Evolutionary conservation across 1,140 invertebrate species (phyloP).

Genomic region (Halictus rubicundus): DNA sequence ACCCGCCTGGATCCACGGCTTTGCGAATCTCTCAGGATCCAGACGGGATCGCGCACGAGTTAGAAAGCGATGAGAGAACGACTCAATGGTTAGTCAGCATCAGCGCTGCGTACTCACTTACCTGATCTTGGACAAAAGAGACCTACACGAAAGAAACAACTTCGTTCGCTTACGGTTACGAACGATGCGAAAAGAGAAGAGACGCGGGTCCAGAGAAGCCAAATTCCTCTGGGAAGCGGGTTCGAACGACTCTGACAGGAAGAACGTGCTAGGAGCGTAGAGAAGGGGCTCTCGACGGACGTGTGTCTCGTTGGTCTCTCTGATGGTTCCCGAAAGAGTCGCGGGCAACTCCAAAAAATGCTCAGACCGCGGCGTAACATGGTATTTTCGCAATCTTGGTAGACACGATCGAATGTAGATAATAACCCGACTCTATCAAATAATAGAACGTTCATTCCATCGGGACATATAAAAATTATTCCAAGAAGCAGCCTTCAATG

Average conservation of each 20-base stretch:
- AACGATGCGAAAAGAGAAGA: too few species aligned
- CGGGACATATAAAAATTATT: too few species aligned
- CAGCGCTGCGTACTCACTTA: conserved; percentile 45
- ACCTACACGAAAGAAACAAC: background rate
- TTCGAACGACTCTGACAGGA: background rate
- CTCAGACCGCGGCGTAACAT: too few species aligned
- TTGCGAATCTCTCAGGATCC: background rate
- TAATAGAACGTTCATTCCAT: too few species aligned
- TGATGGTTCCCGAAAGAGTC: background rate
- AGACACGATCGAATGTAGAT: too few species aligned
- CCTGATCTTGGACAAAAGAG: conserved; percentile 13
- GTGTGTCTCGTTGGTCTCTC: conserved; percentile 19
- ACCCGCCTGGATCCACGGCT: background rate
- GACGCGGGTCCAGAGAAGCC: background rate
- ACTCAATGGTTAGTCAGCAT: conserved; percentile 52
- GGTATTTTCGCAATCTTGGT: too few species aligned
- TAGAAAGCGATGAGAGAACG: conserved; percentile 46
- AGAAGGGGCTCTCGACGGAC: too few species aligned
- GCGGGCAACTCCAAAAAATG: too few species aligned
- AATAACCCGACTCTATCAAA: too few species aligned
- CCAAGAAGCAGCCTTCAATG: too few species aligned
- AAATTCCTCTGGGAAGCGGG: background rate
- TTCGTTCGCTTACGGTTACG: too few species aligned
- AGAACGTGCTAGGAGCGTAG: conserved; percentile 26
- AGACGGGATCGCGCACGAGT: background rate